Percentiles rank a stretch among this genome's conserved stretches.
Conservation (phyloP, 2,113 vertebrate genomes). For the Oreochromis aureus region DNA sequence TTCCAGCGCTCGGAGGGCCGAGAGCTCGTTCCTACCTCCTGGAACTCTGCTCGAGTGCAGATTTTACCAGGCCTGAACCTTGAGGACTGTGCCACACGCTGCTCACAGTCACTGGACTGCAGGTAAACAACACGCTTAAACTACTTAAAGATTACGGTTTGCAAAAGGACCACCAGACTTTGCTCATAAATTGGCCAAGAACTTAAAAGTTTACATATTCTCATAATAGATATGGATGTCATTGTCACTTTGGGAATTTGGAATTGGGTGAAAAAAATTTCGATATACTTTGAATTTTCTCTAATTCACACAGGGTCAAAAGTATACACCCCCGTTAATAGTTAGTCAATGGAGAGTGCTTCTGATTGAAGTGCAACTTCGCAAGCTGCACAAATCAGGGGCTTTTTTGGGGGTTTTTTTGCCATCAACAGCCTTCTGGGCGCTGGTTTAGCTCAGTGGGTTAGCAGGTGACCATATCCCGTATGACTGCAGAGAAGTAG, state of each 20-base stretch:
- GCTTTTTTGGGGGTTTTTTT: neutral
- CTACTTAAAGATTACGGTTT: neutral
- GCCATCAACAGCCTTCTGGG: neutral
- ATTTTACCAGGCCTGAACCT: constrained; percentile 55
- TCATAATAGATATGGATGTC: neutral
- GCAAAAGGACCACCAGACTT: neutral
- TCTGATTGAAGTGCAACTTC: neutral
- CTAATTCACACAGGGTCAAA: neutral
- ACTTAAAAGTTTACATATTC: neutral
- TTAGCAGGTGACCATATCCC: neutral
- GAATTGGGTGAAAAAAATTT: neutral
- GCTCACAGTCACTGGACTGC: constrained; percentile 75
- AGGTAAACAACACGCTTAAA: constrained; percentile 57
- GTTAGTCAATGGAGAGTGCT: neutral
- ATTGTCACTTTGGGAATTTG: neutral
- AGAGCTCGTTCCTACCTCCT: constrained; percentile 69
- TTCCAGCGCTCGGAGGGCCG: constrained; percentile 87
- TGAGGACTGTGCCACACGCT: constrained; percentile 83
- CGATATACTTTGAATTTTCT: neutral
- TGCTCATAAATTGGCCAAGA: neutral
- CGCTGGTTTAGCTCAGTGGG: neutral
- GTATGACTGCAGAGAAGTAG: neutral
- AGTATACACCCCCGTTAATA: neutral
- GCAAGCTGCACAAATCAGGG: neutral
- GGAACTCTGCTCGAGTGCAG: neutral